These are phyloP conservation scores for Epinotia nisella DNA, from an alignment of 2,888 invertebrate species.

Conservation along the genomic window DNA sequence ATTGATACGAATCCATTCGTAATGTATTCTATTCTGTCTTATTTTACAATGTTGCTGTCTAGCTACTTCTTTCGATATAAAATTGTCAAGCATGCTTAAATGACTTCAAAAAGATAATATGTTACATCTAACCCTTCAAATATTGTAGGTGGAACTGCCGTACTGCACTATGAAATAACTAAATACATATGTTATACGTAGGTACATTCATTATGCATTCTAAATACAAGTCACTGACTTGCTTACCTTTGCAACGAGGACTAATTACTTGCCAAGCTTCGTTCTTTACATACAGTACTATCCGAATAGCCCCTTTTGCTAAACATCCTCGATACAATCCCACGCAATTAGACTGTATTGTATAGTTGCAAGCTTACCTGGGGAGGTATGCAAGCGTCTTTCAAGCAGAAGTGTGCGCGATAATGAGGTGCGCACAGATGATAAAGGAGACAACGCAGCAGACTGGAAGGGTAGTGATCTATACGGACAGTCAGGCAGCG, in stretches of 20 bases:
- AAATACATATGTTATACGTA: not conserved
- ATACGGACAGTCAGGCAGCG: too few species aligned
- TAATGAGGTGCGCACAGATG: too few species aligned
- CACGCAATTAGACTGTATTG: constrained; percentile 33
- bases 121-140: not conserved
- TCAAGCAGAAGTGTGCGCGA: too few species aligned
- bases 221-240: not conserved
- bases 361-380: constrained; percentile 44
- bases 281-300: not conserved
- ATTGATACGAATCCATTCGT: too few species aligned
- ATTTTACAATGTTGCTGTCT: not conserved
- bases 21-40: not conserved
- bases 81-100: not conserved
- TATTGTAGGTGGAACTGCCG: not conserved
- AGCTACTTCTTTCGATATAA: not conserved
- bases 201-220: not conserved
- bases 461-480: too few species aligned
- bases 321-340: constrained; percentile 1
- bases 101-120: not conserved
- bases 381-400: too few species aligned
- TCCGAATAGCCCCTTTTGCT: not conserved
- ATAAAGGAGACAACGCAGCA: too few species aligned
- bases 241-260: too few species aligned
- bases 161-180: not conserved
- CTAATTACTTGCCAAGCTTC: not conserved